Conservation (phyloP, 1,140 invertebrate species). For the Drepana arcuata region DNA sequence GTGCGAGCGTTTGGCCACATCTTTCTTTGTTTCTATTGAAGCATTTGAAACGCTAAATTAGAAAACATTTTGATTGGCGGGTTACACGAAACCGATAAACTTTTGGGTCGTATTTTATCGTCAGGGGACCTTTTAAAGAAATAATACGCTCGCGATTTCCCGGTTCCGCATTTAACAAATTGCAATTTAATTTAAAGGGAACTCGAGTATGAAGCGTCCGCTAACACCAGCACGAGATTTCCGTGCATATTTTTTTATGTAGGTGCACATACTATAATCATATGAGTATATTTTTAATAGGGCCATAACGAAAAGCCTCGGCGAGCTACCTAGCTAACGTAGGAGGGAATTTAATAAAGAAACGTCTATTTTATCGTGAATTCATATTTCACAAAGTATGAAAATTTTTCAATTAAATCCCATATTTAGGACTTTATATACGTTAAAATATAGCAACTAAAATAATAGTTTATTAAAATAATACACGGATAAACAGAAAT, state of each 20-base stretch:
- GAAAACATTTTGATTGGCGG: slow-evolving; percentile 18
- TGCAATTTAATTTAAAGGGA: slow-evolving; percentile 8
- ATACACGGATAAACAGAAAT: too few species aligned
- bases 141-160: slow-evolving; percentile 21
- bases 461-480: too few species aligned
- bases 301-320: slow-evolving; percentile 54
- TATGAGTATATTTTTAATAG: slow-evolving; percentile 63
- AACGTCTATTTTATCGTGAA: slow-evolving; percentile 46
- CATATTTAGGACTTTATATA: too few species aligned
- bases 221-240: slow-evolving; percentile 36
- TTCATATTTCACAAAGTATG: too few species aligned
- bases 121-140: slow-evolving; percentile 23
- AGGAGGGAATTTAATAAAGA: slow-evolving; percentile 60
- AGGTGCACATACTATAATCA: too few species aligned
- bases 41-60: slow-evolving; percentile 22
- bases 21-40: slow-evolving; percentile 20
- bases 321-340: slow-evolving; percentile 38
- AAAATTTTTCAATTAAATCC: slow-evolving; percentile 18
- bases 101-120: slow-evolving; percentile 16
- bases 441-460: too few species aligned
- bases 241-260: slow-evolving; percentile 44
- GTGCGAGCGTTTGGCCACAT: slow-evolving; percentile 23
- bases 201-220: slow-evolving; percentile 12
- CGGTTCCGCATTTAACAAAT: slow-evolving; percentile 8
- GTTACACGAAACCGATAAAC: slow-evolving; percentile 18